phyloP scores from a whole-genome alignment of 2,888 invertebrate species.

The Sisyra terminalis region DNA sequence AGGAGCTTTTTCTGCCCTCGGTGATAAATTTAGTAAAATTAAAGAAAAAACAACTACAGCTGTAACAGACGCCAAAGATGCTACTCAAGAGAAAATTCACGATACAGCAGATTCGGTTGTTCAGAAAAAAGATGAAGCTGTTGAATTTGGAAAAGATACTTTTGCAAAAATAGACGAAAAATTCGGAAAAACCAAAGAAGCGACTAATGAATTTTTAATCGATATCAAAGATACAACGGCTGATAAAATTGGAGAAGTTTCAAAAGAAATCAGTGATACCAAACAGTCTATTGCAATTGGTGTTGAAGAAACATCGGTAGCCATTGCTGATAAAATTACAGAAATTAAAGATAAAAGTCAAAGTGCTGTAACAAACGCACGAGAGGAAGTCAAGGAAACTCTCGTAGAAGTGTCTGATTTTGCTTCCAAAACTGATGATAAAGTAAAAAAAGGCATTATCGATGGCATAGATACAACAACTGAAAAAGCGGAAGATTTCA shows the following conservation, averaged over 20 bases:
- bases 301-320: too few relatives aligned
- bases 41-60: constrained; percentile 7
- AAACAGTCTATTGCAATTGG: too few relatives aligned
- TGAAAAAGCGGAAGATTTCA: constrained; percentile 7
- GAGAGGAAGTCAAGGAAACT: not conserved
- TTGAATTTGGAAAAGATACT: too few relatives aligned
- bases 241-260: constrained; percentile 8
- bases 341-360: constrained; percentile 8
- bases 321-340: not conserved
- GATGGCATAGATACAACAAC: constrained; percentile 3
- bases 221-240: constrained; percentile 7
- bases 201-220: constrained; percentile 1
- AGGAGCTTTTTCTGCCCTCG: constrained; percentile 11
- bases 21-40: constrained; percentile 10
- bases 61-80: not conserved
- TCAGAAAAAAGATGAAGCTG: constrained; percentile 2
- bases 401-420: not conserved
- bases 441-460: not conserved
- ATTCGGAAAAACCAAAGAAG: not conserved
- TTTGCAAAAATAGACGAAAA: too few relatives aligned
- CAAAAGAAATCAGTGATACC: too few relatives aligned
- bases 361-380: constrained; percentile 8
- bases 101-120: constrained; percentile 1
- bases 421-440: not conserved
- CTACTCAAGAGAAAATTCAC: not conserved